Evolutionary conservation across 1,140 invertebrate species (phyloP).

Genomic region (Halotydeus destructor): DNA sequence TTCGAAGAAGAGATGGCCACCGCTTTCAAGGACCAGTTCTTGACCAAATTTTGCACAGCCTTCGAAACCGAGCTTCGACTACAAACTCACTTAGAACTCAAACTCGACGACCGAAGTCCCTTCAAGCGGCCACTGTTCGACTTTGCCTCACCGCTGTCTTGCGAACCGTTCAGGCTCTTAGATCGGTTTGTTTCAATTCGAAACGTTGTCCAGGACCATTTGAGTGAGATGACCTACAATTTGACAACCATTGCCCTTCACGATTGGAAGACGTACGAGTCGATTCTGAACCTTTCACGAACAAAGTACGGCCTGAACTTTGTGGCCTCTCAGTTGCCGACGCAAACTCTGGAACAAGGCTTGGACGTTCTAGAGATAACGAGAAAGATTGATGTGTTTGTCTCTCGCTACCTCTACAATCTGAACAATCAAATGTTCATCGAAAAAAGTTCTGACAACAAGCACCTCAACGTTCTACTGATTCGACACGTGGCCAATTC

Average conservation of each 20-base stretch:
- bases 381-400: slow-evolving; percentile 88
- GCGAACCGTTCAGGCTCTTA: slow-evolving; percentile 1
- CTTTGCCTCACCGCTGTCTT: slow-evolving; percentile 3
- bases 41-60: slow-evolving; percentile 53
- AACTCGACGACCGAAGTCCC: slow-evolving; percentile 53
- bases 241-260: slow-evolving; percentile 87
- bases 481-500: slow-evolving; percentile 92
- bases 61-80: slow-evolving; percentile 77
- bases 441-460: slow-evolving; percentile 36
- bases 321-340: slow-evolving; percentile 75
- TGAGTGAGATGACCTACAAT: slow-evolving; percentile 91
- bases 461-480: slow-evolving; percentile 86
- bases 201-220: slow-evolving; percentile 62
- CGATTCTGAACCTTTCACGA: slow-evolving; percentile 79
- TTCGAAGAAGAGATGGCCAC: slow-evolving; percentile 4
- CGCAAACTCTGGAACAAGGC: slow-evolving; percentile 89
- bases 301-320: slow-evolving; percentile 60
- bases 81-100: slow-evolving; percentile 70
- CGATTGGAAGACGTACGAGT: slow-evolving; percentile 90
- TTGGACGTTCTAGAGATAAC: slow-evolving; percentile 95
- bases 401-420: slow-evolving; percentile 82
- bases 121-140: slow-evolving; percentile 28
- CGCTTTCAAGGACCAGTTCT: slow-evolving; percentile 24
- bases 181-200: slow-evolving; percentile 17
- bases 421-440: slow-evolving; percentile 62